Base-by-base conservation (phyloP, 2,888 invertebrate genomes). In the Adineta ricciae region DNA sequence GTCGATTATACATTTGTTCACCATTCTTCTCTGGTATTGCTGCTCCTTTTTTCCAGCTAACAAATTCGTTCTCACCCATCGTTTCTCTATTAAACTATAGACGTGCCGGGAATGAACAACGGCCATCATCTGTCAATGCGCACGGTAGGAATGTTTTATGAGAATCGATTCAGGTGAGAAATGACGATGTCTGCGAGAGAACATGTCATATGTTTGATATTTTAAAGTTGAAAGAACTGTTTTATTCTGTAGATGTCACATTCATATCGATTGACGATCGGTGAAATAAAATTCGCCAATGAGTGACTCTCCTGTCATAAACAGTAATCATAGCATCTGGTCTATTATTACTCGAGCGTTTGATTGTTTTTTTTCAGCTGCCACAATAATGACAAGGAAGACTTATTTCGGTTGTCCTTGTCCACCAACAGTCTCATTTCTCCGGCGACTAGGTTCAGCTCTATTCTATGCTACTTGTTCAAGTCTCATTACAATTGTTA, bases 401-500 rank as follows among this genome's bases (percentile, higher is more conserved):
- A 78, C 78, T 41, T 41, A 41, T 41, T 41, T 41, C 24, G 78
- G 41, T 41, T 78, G 78, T 78, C 78, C 78, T 41, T 78, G 41
- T 78, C 78, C 78, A 41, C 78, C 78, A 78, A 41, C 78, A 1
- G 24, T 78, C 41, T 41, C 41, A 38, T 41, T 78, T 78, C 0
- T 78, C 11, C 78, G 82, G 72, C 84, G 93, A 88, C 91, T 94
- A 83, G 89, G 93, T 84, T 94, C 96, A 87, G 97, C 97, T 0
- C 89, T 94, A 9, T 96, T 97, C 91, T 98, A 96, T 91, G 97
- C 95, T 32, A 88, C 94, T 8, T 93, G 96, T 0, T 97, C 97
- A 14, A 95, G 97, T 89, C 93, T 96, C 93, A 96, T 98, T 88
- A 96, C 97, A 52, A 95, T 97, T 78, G 93, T 97, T 84, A 98